Percentiles rank a stretch among this genome's conserved stretches.
These are phyloP conservation scores for Drosophila neocordata DNA, from an alignment of 1,140 invertebrate genomes.

Conservation along the genomic window DNA sequence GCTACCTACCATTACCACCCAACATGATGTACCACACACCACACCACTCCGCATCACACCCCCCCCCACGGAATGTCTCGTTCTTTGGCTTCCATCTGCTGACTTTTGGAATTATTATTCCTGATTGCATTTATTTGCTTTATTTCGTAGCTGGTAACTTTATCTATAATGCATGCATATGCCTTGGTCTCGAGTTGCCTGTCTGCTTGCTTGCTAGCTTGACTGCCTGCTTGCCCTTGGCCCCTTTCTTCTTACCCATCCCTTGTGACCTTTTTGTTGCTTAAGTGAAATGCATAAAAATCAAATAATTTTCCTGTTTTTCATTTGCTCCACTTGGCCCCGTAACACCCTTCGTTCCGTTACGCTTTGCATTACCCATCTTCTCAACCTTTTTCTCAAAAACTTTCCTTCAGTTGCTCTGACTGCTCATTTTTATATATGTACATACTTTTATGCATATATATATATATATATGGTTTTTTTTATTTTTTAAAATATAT, in stretches of 20 bases:
- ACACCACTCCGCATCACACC: no score
- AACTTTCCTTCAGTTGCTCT: constrained; percentile 5
- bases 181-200: constrained; percentile 8
- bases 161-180: constrained; percentile 75
- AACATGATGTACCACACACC: no score
- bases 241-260: background rate
- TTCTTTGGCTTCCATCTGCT: constrained; percentile 3
- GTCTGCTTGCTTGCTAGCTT: constrained; percentile 1
- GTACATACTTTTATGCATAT: no score
- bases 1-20: no score
- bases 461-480: background rate
- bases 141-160: constrained; percentile 66
- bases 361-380: background rate
- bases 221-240: background rate
- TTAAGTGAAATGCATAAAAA: constrained; percentile 79
- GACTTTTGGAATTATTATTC: constrained; percentile 74
- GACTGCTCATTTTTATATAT: constrained; percentile 22
- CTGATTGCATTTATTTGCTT: constrained; percentile 79
- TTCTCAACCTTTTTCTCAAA: background rate
- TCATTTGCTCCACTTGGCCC: constrained; percentile 45
- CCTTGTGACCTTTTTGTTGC: constrained; percentile 59
- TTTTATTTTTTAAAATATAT: constrained; percentile 38
- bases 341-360: background rate
- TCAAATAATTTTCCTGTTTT: constrained; percentile 80
- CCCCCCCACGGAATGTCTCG: no score